phyloP scores from a whole-genome alignment of 2,888 invertebrate species.

The Cheilosia pagana region DNA sequence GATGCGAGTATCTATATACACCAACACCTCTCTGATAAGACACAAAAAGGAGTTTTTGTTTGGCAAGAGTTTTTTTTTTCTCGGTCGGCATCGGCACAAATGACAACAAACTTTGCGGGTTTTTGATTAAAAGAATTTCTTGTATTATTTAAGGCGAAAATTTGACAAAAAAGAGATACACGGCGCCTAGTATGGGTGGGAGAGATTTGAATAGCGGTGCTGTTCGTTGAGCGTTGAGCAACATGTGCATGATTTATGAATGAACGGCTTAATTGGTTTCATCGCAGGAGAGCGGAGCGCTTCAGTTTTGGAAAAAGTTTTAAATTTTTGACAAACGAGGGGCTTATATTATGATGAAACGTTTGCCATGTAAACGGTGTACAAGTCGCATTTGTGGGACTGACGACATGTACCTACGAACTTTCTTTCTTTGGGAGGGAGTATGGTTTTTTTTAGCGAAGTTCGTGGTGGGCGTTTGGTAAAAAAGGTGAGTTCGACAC shows the following conservation, averaged over 20 bases:
- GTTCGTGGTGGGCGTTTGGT: no score
- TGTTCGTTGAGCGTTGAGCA: slow-evolving; percentile 34
- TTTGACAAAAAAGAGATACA: slow-evolving; percentile 13
- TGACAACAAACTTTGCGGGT: slow-evolving; percentile 69
- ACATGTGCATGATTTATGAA: slow-evolving; percentile 73
- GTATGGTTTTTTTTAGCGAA: no score
- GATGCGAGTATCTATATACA: slow-evolving; percentile 7
- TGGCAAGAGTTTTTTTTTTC: slow-evolving; percentile 19
- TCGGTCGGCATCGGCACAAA: slow-evolving; percentile 50
- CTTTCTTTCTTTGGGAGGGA: no score
- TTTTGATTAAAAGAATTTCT: slow-evolving; percentile 72
- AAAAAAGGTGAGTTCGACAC: no score
- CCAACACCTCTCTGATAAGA: slow-evolving; percentile 37
- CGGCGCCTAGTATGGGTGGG: accelerated
- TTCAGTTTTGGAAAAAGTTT: slow-evolving; percentile 44
- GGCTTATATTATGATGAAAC: slow-evolving; percentile 32
- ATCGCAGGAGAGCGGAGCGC: slow-evolving; percentile 11
- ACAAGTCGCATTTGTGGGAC: no score
- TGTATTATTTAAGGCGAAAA: slow-evolving; percentile 65
- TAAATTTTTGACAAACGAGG: slow-evolving; percentile 34
- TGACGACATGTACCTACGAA: no score
- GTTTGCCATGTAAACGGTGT: slow-evolving; percentile 1
- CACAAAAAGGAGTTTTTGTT: slow-evolving; percentile 27
- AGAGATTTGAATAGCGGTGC: background rate
- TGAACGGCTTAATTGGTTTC: slow-evolving; percentile 69